A percentile compares a stretch with the other conserved stretches of the same genome.
phyloP scores from a whole-genome alignment of 2,797 vertebrate species.

The Taeniopygia guttata region DNA sequence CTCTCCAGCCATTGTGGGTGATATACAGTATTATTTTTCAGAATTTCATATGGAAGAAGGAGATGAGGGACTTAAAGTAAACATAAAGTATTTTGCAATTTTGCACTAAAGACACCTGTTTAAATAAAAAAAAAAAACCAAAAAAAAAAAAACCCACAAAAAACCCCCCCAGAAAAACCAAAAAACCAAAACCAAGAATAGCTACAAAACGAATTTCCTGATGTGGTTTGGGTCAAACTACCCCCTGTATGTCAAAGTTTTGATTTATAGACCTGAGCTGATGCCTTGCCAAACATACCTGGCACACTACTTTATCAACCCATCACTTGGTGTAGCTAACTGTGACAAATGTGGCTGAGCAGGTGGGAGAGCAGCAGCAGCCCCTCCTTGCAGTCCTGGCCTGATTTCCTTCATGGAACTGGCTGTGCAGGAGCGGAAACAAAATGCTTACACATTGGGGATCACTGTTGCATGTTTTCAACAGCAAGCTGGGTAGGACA shows the following conservation, averaged over 20 bases:
- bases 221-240: background rate
- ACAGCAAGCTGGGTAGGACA: background rate
- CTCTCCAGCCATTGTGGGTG: background rate
- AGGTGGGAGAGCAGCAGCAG: background rate
- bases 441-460: accelerated
- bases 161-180: background rate
- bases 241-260: background rate
- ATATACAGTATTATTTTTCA: background rate
- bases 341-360: background rate
- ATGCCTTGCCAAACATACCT: background rate
- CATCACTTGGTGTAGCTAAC: background rate
- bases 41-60: background rate
- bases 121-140: background rate
- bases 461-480: background rate
- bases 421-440: background rate
- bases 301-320: background rate
- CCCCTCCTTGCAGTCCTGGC: background rate
- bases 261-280: background rate
- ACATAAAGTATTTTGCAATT: background rate
- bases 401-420: background rate
- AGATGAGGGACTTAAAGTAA: background rate
- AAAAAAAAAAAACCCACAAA: background rate
- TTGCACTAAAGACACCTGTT: background rate
- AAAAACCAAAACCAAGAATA: background rate
- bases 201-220: background rate